Evolutionary conservation across 92 coral and sea anemone species (phyloP).

Genomic region (Porites divaricata): DNA sequence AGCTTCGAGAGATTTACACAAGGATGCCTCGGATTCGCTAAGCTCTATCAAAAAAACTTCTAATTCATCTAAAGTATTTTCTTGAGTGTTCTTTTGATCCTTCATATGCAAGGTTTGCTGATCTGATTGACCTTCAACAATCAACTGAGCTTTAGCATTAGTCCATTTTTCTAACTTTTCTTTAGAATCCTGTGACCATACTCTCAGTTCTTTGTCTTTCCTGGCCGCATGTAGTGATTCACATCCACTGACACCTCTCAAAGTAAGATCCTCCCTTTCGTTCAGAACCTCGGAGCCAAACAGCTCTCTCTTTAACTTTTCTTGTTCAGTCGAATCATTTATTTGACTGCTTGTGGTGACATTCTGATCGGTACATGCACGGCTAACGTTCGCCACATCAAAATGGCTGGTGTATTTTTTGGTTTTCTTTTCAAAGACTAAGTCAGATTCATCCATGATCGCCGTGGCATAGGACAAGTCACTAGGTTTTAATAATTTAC

Average conservation of each 20-base stretch:
- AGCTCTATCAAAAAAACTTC: conserved; percentile 31
- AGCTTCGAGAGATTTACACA: conserved; percentile 15
- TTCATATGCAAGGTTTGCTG: background rate
- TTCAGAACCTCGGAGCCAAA: background rate
- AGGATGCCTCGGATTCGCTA: conserved; percentile 17
- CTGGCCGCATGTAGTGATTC: conserved; percentile 3
- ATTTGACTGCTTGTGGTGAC: conserved; percentile 1
- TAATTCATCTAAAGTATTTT: conserved; percentile 15
- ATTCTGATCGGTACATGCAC: background rate
- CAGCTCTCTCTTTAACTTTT: conserved; percentile 7
- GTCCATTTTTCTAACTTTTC: conserved; percentile 3
- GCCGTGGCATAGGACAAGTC: background rate
- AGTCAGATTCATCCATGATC: conserved; percentile 2
- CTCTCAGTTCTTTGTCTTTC: conserved; percentile 8
- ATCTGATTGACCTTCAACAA: background rate
- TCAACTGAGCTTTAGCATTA: background rate
- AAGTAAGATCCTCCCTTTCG: background rate
- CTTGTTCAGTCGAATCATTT: conserved; percentile 1
- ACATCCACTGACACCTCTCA: background rate
- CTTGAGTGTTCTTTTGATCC: background rate
- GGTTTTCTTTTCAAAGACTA: background rate
- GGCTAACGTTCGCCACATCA: background rate
- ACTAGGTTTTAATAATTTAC: background rate
- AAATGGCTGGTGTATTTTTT: background rate
- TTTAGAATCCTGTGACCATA: background rate